phyloP scores from a whole-genome alignment of 2,888 invertebrate genomes.

The Tiphia femorata region DNA sequence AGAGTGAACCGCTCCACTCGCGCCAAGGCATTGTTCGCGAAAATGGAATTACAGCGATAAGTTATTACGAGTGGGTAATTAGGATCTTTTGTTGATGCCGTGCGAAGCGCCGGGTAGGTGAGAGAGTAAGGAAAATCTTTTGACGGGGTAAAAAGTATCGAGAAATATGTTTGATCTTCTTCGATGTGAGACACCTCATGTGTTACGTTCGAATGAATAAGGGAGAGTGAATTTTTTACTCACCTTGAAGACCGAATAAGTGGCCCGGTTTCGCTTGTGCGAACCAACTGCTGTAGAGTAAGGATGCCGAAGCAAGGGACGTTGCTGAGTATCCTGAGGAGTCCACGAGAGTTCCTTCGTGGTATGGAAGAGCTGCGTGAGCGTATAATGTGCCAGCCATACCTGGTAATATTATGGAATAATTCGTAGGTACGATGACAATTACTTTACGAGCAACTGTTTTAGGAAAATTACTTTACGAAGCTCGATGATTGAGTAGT shows the following conservation, averaged over 20 bases:
- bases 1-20: conserved; percentile 27
- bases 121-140: no score
- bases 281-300: conserved; percentile 65
- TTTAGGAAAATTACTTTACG: no score
- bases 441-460: no score
- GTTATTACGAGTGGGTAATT: conserved; percentile 51
- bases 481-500: no score
- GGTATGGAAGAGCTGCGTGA: conserved; percentile 37
- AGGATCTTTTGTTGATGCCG: conserved; percentile 41
- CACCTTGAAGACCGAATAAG: conserved; percentile 77
- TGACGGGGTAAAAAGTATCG: conserved; percentile 4
- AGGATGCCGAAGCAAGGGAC: conserved; percentile 62
- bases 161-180: background rate
- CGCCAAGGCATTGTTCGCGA: conserved; percentile 44
- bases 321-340: conserved; percentile 57
- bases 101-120: no score
- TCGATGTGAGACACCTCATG: no score
- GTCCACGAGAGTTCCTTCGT: conserved; percentile 49
- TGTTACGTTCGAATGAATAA: no score
- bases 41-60: conserved; percentile 52
- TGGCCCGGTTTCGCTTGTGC: conserved; percentile 68
- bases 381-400: conserved; percentile 36
- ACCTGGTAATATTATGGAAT: conserved; percentile 20
- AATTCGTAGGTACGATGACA: no score
- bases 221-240: no score